Evolutionary conservation across 2,797 vertebrate genomes (phyloP), one percentile per base, ranked within the genome.

Genomic region (Anniella stebbinsi): DNA sequence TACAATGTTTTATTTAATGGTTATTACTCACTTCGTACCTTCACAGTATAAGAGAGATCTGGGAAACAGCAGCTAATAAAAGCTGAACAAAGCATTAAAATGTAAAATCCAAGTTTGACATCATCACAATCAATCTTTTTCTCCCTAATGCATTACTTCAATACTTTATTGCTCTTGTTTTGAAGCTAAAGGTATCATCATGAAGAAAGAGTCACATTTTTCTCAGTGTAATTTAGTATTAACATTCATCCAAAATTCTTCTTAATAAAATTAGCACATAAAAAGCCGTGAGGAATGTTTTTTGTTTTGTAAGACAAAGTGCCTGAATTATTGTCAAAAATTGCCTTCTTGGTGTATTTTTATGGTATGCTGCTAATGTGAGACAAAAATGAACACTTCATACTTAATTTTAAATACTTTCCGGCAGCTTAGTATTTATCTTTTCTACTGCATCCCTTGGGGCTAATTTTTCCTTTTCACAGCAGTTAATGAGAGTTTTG

Each of bases 131-230:
- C 17, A 77, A 38, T 66, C 36, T n/a, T 69, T 41, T 45, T 51
- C 76, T 38, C 13, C n/a, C 33, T 17, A 72, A 88, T 66, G 80
- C 23, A 83, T 48, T 82, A 87, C 51, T 33, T 70, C 89, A 23
- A 15, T 7, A 2, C 0, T 76, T 9, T 60, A 87, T 78, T 90
- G 23, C 54, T 90, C 1, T 66, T 92, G 54, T 76, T 83, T 89
- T 92, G 60, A 54, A 81, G 2, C 15, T 84, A 81, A 78, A 77
- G 54, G 1, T 92, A 91, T 91, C 45, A 92, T 91, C 45, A 82
- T 77, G 84, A 28, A 87, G 9, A 83, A 93, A 87, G 10, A 81
- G 38, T 81, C 38, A 77, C 18, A 6, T 83, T 89, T 66, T 51
- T 91, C 89, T 88, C 72, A 10, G 51, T 91, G 45, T 70, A 76